A percentile compares a stretch with the other conserved stretches of the same genome.
Evolutionary conservation across 1,140 invertebrate genomes (phyloP).

Genomic region (Adelges cooleyi): DNA sequence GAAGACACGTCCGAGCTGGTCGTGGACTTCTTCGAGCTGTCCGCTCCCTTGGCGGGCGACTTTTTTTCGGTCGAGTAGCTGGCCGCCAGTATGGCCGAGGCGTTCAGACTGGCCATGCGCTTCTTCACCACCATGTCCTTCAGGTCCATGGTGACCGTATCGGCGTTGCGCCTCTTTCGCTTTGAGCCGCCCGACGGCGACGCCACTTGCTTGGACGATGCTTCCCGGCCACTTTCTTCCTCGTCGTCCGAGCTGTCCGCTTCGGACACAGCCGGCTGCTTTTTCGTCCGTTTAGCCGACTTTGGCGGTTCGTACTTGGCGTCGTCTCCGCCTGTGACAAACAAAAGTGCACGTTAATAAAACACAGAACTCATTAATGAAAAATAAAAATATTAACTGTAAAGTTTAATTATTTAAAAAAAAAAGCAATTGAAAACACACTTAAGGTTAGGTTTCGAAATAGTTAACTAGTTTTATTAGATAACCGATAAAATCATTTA

Average conservation of each 20-base stretch:
- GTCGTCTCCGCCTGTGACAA: slow-evolving; percentile 36
- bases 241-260: slow-evolving; percentile 1
- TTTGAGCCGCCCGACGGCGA: slow-evolving; percentile 28
- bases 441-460: no score
- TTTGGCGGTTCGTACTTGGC: slow-evolving; percentile 39
- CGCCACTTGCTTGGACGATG: background rate
- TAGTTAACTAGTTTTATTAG: no score
- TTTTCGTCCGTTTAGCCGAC: slow-evolving; percentile 23
- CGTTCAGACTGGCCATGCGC: slow-evolving; percentile 85
- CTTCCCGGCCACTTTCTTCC: background rate
- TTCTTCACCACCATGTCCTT: slow-evolving; percentile 80
- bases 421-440: no score
- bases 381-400: no score
- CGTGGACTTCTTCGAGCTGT: slow-evolving; percentile 16
- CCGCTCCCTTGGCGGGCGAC: slow-evolving; percentile 36
- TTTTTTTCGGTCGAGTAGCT: slow-evolving; percentile 70
- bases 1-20: slow-evolving; percentile 17
- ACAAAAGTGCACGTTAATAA: background rate
- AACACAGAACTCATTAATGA: slow-evolving; percentile 40
- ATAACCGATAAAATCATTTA: no score
- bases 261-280: background rate
- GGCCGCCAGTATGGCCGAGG: slow-evolving; percentile 79
- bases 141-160: slow-evolving; percentile 66
- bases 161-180: slow-evolving; percentile 41
- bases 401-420: no score